A percentile compares a stretch with the other conserved stretches of the same genome.
Conservation (phyloP, 2,797 vertebrate genomes). For the Steatocranus sp. region DNA sequence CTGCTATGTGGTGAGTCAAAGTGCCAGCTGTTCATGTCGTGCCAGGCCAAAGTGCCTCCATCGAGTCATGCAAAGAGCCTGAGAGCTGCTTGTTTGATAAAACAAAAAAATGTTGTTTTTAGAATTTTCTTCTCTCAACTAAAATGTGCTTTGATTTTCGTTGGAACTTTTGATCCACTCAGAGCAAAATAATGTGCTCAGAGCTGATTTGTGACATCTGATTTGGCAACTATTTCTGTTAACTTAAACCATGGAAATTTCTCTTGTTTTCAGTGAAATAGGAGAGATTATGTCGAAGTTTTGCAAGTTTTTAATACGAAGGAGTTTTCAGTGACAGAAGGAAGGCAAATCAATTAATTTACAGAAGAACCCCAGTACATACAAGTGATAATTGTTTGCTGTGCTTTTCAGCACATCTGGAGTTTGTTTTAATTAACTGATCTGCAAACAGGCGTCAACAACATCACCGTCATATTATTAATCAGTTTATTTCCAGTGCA, state of each 20-base stretch:
- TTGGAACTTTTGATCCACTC: not conserved
- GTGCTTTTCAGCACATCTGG: not conserved
- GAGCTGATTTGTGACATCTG: not conserved
- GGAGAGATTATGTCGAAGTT: not conserved
- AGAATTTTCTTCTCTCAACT: not conserved
- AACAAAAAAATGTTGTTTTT: not conserved
- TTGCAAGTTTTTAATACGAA: not conserved
- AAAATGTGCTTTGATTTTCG: not conserved
- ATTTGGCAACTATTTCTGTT: not conserved
- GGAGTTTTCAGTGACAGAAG: not conserved
- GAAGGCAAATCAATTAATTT: not conserved
- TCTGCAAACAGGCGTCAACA: not conserved
- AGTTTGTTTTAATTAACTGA: not conserved
- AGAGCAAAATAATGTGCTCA: not conserved
- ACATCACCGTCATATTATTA: not conserved
- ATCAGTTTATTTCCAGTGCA: not conserved
- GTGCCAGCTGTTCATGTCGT: constrained; percentile 3
- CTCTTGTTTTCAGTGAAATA: not conserved
- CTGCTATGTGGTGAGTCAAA: constrained; percentile 21
- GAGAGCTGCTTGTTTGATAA: not conserved
- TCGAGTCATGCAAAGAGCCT: not conserved
- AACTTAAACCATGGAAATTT: not conserved
- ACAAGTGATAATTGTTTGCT: not conserved
- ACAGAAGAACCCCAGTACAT: not conserved
- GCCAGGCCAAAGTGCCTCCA: constrained; percentile 9